These are phyloP conservation scores for Alligator sinensis DNA, from an alignment of 2,113 vertebrate genomes.

Conservation along the genomic window DNA sequence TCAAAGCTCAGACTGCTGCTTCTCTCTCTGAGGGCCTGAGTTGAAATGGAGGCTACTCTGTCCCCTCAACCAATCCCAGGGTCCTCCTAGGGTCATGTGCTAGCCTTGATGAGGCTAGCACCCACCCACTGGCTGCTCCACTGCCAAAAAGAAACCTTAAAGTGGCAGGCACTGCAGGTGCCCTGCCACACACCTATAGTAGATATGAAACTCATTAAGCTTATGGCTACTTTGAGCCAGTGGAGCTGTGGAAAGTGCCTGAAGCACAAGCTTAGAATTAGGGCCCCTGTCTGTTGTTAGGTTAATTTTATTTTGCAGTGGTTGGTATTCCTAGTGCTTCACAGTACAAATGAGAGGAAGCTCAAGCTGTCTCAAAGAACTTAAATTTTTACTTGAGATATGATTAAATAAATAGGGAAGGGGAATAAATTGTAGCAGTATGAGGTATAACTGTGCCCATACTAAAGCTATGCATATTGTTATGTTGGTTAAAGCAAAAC, in stretches of 20 bases:
- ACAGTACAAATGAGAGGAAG: background rate
- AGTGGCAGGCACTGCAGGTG: too few relatives aligned
- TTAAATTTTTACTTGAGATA: background rate
- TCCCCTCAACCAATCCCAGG: too few relatives aligned
- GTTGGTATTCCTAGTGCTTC: background rate
- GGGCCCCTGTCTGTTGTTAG: background rate
- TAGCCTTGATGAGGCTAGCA: too few relatives aligned
- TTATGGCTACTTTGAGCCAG: background rate
- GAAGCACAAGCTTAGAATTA: background rate
- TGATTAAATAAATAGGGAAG: background rate
- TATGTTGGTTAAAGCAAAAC: background rate
- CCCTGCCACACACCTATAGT: background rate
- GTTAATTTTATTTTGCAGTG: background rate
- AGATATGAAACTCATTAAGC: background rate
- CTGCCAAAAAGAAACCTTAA: too few relatives aligned
- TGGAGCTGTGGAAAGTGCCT: background rate
- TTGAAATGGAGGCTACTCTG: too few relatives aligned
- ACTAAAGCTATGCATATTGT: background rate
- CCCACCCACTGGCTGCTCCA: too few relatives aligned
- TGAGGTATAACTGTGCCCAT: background rate
- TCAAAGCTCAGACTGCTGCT: too few relatives aligned
- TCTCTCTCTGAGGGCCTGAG: too few relatives aligned
- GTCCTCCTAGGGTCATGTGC: too few relatives aligned
- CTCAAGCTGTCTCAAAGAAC: background rate
- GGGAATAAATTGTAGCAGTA: background rate